These are phyloP conservation scores for Sphenopsis melanotis DNA, from an alignment of 2,797 vertebrate genomes.

Conservation along the genomic window DNA sequence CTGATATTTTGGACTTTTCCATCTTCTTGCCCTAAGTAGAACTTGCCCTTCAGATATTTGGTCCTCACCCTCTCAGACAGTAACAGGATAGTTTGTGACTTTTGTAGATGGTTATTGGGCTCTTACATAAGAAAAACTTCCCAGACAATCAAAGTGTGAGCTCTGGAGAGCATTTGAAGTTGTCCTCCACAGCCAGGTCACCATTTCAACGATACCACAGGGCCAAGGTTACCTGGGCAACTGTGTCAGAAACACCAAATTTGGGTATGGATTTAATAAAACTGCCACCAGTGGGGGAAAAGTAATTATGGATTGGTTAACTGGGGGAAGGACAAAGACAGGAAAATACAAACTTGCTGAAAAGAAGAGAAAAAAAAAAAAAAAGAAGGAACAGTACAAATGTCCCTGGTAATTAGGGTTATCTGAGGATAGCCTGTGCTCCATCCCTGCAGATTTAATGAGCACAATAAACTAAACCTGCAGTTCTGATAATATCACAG, in stretches of 20 bases:
- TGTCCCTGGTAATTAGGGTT: background rate
- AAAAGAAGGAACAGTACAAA: background rate
- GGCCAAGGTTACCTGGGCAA: background rate
- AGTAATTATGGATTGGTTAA: background rate
- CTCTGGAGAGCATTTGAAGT: background rate
- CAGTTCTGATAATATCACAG: background rate
- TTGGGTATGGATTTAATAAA: background rate
- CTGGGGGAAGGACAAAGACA: background rate
- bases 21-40: background rate
- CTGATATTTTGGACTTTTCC: background rate
- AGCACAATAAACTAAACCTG: background rate
- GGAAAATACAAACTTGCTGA: background rate
- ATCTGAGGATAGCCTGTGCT: background rate
- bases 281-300: rapidly evolving
- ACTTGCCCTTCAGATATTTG: background rate
- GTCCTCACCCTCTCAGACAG: background rate
- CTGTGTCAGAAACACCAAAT: background rate
- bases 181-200: background rate
- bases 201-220: background rate
- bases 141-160: rapidly evolving
- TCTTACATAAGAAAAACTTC: background rate
- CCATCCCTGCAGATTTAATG: background rate
- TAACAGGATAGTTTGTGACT: background rate
- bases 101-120: rapidly evolving
- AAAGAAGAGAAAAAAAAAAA: background rate